phyloP scores from a whole-genome alignment of 2,113 vertebrate genomes.

The Butorides virescens region DNA sequence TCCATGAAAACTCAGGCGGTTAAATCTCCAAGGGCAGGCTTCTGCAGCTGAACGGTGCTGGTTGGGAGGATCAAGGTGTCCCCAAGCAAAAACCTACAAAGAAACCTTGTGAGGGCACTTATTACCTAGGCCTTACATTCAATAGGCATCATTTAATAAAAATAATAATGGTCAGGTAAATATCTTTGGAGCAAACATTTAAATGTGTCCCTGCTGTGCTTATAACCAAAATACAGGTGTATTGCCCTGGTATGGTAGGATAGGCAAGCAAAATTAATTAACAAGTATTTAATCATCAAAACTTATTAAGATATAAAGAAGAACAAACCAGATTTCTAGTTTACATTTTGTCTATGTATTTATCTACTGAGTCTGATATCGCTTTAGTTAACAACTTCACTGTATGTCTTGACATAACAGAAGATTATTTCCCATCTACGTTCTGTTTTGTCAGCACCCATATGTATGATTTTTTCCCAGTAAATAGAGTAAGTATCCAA shows the following conservation, averaged over 20 bases:
- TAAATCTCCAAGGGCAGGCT: not conserved
- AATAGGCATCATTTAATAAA: not conserved
- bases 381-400: not conserved
- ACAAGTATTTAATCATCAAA: not conserved
- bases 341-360: not conserved
- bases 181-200: not conserved
- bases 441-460: not conserved
- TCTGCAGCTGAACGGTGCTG: not conserved
- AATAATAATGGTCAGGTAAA: not conserved
- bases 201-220: not conserved
- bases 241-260: not conserved
- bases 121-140: not conserved
- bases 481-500: not conserved
- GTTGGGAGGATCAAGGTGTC: not conserved
- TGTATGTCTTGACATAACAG: not conserved
- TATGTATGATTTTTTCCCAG: not conserved
- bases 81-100: not conserved
- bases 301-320: not conserved
- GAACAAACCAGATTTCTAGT: not conserved
- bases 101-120: not conserved
- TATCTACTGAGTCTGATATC: not conserved
- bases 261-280: not conserved
- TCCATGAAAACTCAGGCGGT: not conserved
- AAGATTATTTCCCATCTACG: not conserved
- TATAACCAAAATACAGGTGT: not conserved